A percentile compares a stretch with the other conserved stretches of the same genome.
phyloP scores from a whole-genome alignment of 2,888 invertebrate genomes.

The Herminia tarsipennalis region DNA sequence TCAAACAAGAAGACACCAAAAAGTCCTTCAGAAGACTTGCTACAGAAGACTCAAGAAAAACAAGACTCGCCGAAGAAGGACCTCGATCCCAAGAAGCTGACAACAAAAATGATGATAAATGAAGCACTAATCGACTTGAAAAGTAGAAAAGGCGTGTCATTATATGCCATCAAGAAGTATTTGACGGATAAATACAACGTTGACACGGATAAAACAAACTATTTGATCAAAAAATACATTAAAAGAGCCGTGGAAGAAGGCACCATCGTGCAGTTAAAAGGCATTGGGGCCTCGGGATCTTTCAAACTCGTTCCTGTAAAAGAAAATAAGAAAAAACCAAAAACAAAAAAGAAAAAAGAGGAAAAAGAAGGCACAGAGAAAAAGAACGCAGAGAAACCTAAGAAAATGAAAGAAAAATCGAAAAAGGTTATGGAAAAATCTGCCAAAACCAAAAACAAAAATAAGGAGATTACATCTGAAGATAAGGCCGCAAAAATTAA shows the following conservation, averaged over 20 bases:
- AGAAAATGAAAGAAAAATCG: conserved; percentile 32
- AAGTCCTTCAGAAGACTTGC: conserved; percentile 39
- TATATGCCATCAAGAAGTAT: conserved; percentile 73
- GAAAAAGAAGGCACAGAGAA: conserved; percentile 27
- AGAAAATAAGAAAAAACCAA: conserved; percentile 45
- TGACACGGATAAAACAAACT: conserved; percentile 60
- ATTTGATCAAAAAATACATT: conserved; percentile 66
- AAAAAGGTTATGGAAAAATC: conserved; percentile 32
- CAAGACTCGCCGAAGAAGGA: not conserved
- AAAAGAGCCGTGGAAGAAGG: conserved; percentile 68
- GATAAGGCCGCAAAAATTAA: conserved; percentile 13
- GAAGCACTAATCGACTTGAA: conserved; percentile 62
- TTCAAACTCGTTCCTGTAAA: conserved; percentile 63
- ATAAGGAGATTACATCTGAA: conserved; percentile 17
- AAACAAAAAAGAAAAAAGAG: conserved; percentile 33
- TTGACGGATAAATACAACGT: conserved; percentile 61
- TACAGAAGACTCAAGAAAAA: conserved; percentile 14
- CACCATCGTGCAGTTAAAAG: conserved; percentile 65
- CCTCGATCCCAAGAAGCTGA: conserved; percentile 52
- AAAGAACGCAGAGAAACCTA: conserved; percentile 25
- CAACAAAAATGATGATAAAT: conserved; percentile 67
- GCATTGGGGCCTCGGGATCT: conserved; percentile 70
- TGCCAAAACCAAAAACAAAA: conserved; percentile 19
- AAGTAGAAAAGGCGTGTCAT: conserved; percentile 67
- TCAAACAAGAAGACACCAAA: conserved; percentile 37